These are phyloP conservation scores for Ictalurus furcatus DNA, from an alignment of 2,113 vertebrate genomes.

Conservation along the genomic window DNA sequence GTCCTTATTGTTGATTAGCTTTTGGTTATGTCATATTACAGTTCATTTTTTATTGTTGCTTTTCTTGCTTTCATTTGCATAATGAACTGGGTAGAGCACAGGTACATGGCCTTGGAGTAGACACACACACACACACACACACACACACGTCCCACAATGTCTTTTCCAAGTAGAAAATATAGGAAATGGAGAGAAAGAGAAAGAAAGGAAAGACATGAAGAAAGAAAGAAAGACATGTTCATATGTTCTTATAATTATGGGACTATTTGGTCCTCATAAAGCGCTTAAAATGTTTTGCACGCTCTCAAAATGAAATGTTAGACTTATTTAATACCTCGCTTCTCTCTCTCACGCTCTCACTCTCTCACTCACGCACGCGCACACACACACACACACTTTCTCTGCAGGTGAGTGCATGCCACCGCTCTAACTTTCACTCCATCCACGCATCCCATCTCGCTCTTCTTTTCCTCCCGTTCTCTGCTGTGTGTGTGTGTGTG, in stretches of 20 bases:
- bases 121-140: slow-evolving; percentile 1
- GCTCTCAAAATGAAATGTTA: background rate
- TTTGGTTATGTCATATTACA: background rate
- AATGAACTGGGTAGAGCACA: background rate
- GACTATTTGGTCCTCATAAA: background rate
- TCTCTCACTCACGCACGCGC: slow-evolving; percentile 5
- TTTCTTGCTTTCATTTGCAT: background rate
- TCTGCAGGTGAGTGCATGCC: slow-evolving; percentile 48
- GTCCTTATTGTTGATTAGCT: background rate
- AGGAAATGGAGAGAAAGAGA: background rate
- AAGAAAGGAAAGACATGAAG: background rate
- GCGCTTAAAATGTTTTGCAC: background rate
- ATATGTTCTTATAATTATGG: background rate
- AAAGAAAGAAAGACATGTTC: background rate
- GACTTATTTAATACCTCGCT: background rate
- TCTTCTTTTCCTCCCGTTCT: slow-evolving; percentile 62
- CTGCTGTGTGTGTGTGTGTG: slow-evolving; percentile 74
- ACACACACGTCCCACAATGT: background rate
- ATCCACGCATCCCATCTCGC: slow-evolving; percentile 60
- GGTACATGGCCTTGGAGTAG: background rate
- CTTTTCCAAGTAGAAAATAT: background rate
- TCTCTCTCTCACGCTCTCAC: background rate
- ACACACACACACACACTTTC: slow-evolving; percentile 25
- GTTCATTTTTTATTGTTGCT: background rate
- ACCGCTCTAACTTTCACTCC: slow-evolving; percentile 29